Base-by-base conservation (phyloP, 2,888 invertebrate genomes). In the Tenthredo distinguenda region DNA sequence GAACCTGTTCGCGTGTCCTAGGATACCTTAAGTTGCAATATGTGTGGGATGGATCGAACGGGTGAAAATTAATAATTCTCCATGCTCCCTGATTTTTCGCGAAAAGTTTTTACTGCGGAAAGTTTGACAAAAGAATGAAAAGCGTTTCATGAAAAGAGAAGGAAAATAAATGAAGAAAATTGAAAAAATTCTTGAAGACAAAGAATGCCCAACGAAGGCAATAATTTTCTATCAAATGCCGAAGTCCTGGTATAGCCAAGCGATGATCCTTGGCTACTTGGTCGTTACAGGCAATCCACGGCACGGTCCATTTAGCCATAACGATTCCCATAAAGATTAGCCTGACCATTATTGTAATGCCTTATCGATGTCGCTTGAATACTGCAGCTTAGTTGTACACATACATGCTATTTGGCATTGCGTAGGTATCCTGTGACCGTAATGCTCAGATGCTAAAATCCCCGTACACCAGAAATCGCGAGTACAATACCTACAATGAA, bases 321-420 rank as follows among this genome's bases (percentile, higher is more conserved):
- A 85, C 85, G 85, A 85, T 82, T 50, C 71, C 85, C 82, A 82
- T 82, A 85, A 82, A 85, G 85, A 85, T 85, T 85, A 85, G 81
- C 79, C 82, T 85, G 58, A 79, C 85, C 85, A 72, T 85, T 85
- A 85, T 82, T 85, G 85, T 85, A 85, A 85, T 68, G 58, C 81
- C 81, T 85, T 82, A 85, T 85, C 85, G 85, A 85, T 79, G 82
- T 71, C 71, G 55, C 37, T 71, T 34, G 50, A 50, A 68, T 71
- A 85, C 62, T 71, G 65, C 68, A 47, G 77, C 77, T 72, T 72
- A 72, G 40, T 40, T 72, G 43, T 72, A 34, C 18, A 68, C 68
- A 34, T 34, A 68, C 68, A 34, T 18, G 34, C 15, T 68, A 34
- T 68, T 34, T 68, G 34, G 68, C 68, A 68, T 74, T 43, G 74